These are phyloP conservation scores for Dicranocentrus wangi DNA, from an alignment of 2,888 invertebrate species.

Conservation along the genomic window DNA sequence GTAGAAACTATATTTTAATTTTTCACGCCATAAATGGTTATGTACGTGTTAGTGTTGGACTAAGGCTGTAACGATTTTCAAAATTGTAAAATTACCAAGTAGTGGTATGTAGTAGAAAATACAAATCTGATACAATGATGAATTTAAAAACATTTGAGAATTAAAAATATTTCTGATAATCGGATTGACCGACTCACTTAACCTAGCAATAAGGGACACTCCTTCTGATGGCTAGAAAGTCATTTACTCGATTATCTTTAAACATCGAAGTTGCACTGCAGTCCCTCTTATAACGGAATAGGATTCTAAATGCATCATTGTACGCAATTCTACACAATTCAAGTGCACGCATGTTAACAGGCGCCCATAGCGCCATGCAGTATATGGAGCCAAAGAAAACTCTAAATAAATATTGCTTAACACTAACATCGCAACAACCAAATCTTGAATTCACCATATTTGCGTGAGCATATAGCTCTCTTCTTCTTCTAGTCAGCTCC, in stretches of 20 bases:
- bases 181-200: too few species aligned
- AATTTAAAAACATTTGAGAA: too few species aligned
- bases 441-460: not conserved
- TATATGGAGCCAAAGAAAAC: not conserved
- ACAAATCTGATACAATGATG: too few species aligned
- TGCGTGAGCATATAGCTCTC: constrained; percentile 2
- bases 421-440: not conserved
- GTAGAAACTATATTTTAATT: too few species aligned
- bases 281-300: not conserved
- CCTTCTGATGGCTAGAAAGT: not conserved
- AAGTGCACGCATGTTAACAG: not conserved
- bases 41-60: too few species aligned
- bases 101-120: too few species aligned
- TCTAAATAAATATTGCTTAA: constrained; percentile 8
- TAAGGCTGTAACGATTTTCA: too few species aligned
- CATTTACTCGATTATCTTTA: not conserved
- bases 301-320: constrained; percentile 15
- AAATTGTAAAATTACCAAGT: too few species aligned
- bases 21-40: too few species aligned
- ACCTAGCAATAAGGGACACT: not conserved
- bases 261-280: not conserved
- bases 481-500: not conserved
- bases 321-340: not conserved
- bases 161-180: too few species aligned
- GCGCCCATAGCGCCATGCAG: not conserved